Evolutionary conservation across 2,113 vertebrate species (phyloP).

Genomic region (Lanius ludovicianus): DNA sequence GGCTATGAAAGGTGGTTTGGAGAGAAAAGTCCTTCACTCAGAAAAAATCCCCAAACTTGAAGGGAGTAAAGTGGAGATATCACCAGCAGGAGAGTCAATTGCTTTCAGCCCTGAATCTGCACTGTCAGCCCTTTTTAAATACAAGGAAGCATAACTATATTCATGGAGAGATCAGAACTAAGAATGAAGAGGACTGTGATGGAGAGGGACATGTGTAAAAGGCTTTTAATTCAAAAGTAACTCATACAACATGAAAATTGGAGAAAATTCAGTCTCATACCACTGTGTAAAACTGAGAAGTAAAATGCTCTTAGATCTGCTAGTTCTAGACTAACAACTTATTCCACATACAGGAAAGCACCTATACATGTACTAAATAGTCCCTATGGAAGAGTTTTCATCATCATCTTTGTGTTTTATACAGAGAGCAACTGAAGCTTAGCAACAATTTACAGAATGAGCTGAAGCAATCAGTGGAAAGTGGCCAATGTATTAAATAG

Average conservation of each 20-base stretch:
- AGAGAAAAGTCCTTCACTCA: neutral
- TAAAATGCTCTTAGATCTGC: neutral
- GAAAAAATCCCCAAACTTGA: neutral
- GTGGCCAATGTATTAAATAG: neutral
- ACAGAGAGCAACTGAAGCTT: neutral
- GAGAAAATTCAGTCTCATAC: neutral
- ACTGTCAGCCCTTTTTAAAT: neutral
- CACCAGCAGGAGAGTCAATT: neutral
- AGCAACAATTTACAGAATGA: neutral
- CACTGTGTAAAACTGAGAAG: neutral
- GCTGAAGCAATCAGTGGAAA: constrained; percentile 13
- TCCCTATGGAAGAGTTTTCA: neutral
- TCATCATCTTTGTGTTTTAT: neutral
- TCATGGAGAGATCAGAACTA: neutral
- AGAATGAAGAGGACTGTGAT: neutral
- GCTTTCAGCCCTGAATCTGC: neutral
- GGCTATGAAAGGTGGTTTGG: neutral
- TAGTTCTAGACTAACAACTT: neutral
- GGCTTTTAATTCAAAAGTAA: neutral
- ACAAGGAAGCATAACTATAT: neutral
- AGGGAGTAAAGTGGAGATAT: neutral
- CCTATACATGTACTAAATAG: neutral
- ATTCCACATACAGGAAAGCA: neutral
- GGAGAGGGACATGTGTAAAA: neutral
- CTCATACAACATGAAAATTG: neutral